phyloP scores from a whole-genome alignment of 2,113 vertebrate genomes.

The Halichoerus grypus region DNA sequence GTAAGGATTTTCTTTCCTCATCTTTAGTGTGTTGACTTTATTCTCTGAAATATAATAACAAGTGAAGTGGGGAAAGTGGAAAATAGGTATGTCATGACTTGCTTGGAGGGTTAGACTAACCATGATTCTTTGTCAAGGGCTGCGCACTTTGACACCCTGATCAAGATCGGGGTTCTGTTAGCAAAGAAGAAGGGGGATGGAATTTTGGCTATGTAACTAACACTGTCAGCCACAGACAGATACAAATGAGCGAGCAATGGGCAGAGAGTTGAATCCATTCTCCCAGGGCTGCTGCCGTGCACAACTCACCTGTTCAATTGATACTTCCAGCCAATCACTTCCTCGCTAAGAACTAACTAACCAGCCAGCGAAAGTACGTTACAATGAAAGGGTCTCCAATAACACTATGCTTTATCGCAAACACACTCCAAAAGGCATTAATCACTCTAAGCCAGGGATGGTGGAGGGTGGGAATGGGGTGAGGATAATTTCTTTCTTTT shows the following conservation, averaged over 20 bases:
- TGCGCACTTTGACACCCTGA: not conserved
- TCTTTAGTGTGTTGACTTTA: not conserved
- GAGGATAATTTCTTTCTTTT: not conserved
- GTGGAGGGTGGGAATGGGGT: not conserved
- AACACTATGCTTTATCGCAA: not conserved
- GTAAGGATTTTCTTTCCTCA: not conserved
- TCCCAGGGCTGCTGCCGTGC: not conserved
- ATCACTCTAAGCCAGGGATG: not conserved
- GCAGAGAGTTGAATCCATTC: not conserved
- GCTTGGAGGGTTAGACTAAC: not conserved
- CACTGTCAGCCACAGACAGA: not conserved
- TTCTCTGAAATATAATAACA: not conserved
- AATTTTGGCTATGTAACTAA: not conserved
- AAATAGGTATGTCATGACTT: not conserved
- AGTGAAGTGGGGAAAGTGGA: not conserved
- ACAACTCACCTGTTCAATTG: not conserved
- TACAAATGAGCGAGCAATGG: not conserved
- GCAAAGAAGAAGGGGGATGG: not conserved
- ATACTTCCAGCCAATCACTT: not conserved
- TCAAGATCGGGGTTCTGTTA: not conserved
- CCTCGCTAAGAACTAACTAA: not conserved
- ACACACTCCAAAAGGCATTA: not conserved
- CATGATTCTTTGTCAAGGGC: not conserved
- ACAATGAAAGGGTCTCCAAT: not conserved
- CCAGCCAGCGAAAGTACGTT: not conserved